These are phyloP conservation scores for Porites divaricata DNA, from an alignment of 92 coral and sea anemone species.

Conservation along the genomic window DNA sequence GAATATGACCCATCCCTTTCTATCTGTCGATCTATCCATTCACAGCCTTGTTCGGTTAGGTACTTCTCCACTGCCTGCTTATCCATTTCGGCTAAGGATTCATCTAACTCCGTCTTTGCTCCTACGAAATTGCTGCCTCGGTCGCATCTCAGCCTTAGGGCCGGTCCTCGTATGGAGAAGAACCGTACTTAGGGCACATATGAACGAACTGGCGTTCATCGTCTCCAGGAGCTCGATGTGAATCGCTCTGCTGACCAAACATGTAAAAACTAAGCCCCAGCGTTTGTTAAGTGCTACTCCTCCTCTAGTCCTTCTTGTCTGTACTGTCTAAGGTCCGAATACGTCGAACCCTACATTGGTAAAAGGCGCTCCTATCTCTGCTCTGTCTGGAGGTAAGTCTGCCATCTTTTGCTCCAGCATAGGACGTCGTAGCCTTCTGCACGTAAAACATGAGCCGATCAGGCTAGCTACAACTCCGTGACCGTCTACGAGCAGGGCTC, in stretches of 20 bases:
- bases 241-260: slow-evolving; percentile 33
- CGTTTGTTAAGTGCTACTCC: slow-evolving; percentile 28
- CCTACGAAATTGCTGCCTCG: slow-evolving; percentile 25
- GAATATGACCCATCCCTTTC: too few relatives aligned
- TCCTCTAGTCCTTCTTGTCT: slow-evolving; percentile 27
- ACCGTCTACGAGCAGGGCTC: too few relatives aligned
- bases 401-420: slow-evolving; percentile 30
- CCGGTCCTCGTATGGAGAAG: slow-evolving; percentile 23
- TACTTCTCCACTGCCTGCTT: too few relatives aligned
- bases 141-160: slow-evolving; percentile 12
- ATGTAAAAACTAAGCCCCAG: slow-evolving; percentile 26
- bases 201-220: slow-evolving; percentile 19
- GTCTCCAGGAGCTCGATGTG: slow-evolving; percentile 31
- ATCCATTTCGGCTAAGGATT: slow-evolving; percentile 13
- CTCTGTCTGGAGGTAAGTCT: slow-evolving; percentile 34
- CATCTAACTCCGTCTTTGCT: slow-evolving; percentile 32
- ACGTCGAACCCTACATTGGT: slow-evolving; percentile 31
- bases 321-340: slow-evolving; percentile 28
- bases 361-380: slow-evolving; percentile 14
- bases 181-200: slow-evolving; percentile 17
- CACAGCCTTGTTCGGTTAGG: too few relatives aligned
- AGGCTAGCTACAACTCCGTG: too few relatives aligned
- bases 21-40: too few relatives aligned
- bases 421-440: slow-evolving; percentile 14
- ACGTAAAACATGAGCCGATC: neutral